Conservation (phyloP, 2,113 vertebrate species). For the Phalacrocorax aristotelis region DNA sequence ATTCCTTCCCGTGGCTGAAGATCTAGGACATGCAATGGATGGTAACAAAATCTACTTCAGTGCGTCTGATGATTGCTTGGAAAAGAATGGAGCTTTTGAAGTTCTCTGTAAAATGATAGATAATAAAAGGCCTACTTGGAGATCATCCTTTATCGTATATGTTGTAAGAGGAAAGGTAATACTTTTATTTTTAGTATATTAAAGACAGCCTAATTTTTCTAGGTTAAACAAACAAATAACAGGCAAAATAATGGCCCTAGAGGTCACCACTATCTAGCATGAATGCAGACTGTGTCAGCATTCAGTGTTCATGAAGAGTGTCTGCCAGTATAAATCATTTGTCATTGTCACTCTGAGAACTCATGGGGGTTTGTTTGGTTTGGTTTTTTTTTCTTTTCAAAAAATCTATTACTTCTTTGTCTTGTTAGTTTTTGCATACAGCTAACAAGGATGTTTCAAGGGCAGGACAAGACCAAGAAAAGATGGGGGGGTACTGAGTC, state of each 20-base stretch:
- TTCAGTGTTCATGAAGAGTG: neutral
- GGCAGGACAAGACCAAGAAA: slow-evolving; percentile 33
- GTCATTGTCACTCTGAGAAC: neutral
- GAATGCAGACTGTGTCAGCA: neutral
- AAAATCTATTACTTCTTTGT: neutral
- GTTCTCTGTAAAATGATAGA: neutral
- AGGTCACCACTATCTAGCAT: neutral
- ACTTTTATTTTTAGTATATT: neutral
- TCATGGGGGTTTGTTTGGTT: neutral
- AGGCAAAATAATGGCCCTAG: neutral
- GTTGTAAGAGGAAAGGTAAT: neutral
- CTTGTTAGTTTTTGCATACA: neutral
- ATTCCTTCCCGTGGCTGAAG: neutral
- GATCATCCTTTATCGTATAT: neutral
- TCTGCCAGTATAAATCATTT: neutral
- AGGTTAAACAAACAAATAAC: neutral
- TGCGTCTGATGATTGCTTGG: neutral
- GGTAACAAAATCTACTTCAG: neutral
- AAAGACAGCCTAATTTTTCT: neutral
- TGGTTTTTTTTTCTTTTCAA: neutral
- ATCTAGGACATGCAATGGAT: neutral
- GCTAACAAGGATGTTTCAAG: slow-evolving; percentile 26
- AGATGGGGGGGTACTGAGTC: neutral
- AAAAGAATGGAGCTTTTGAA: neutral
- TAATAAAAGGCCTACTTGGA: neutral